Base-by-base conservation (phyloP, 2,113 vertebrate species). In the Paramormyrops kingsleyae region DNA sequence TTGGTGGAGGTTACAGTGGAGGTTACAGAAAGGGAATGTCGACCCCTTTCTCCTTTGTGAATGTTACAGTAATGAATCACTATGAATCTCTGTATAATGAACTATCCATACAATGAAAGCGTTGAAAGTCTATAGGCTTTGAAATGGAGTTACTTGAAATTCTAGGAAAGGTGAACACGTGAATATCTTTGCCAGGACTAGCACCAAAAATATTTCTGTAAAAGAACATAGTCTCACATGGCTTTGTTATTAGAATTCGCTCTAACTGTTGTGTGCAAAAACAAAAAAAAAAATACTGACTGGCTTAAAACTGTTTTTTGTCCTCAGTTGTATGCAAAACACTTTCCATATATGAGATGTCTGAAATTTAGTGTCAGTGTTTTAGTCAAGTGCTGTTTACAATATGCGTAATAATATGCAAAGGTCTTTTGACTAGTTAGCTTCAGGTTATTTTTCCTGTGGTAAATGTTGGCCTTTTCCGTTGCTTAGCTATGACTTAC, bases 351-450 rank as follows among this genome's bases (percentile, higher is more conserved):
- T 87, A 89, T 92, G 89, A 94, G 77, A 91, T 10, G 21, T 93
- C 91, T 92, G 89, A 92, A 83, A 85, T 27, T 80, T 89, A 90
- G 92, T 94, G 91, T 91, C 92, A 93, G 93, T 94, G 92, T 92
- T 93, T 93, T 94, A 83, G 87, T 35, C 83, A 88, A 90, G 91
- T 93, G 87, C 93, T 91, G 66, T 94, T 92, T 92, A 93, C 91
- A 92, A 88, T 91, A 90, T 92, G 90, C 93, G 85, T 89, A 90
- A 93, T 90, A 59, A 92, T 94, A 95, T 94, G 93, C 94, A 95
- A 94, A 35, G 83, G 92, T 92, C 92, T 92, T n/a, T 24, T 74
- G 42, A 50, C 35, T 39, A 42, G 42, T 74, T 49, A 31, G n/a
- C 66, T 77, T 10, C n/a, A 50, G n/a, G 46, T 80, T 89, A 21